Conservation (phyloP, 2,113 vertebrate genomes). For the Nycticryphes semicollaris region DNA sequence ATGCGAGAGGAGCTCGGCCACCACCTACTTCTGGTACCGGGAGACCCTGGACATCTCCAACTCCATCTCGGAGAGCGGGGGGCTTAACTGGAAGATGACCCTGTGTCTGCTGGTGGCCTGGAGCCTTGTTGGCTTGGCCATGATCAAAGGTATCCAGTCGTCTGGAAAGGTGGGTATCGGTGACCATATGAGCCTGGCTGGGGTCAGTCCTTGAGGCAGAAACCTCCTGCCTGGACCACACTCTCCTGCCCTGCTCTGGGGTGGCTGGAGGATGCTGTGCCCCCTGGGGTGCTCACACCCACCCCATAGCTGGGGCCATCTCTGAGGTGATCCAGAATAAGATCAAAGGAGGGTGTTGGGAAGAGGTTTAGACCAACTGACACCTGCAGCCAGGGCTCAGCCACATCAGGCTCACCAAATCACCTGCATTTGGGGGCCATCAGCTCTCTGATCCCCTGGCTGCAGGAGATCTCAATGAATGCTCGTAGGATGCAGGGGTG, state of each 20-base stretch:
- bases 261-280: neutral
- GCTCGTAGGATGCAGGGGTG: neutral
- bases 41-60: constrained; percentile 94
- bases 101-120: constrained; percentile 91
- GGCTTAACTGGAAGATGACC: constrained; percentile 98
- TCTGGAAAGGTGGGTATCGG: constrained; percentile 87
- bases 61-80: constrained; percentile 90
- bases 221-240: neutral
- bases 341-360: neutral
- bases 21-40: constrained; percentile 98
- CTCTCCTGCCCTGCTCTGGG: neutral
- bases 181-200: neutral
- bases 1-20: constrained; percentile 96
- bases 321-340: neutral
- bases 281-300: neutral
- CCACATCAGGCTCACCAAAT: neutral
- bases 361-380: neutral
- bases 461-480: rapidly evolving
- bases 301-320: rapidly evolving
- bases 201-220: neutral
- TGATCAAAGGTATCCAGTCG: constrained; percentile 98
- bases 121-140: constrained; percentile 92
- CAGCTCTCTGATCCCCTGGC: rapidly evolving
- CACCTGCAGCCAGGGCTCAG: neutral
- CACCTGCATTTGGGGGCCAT: rapidly evolving